A percentile compares a stretch with the other conserved stretches of the same genome.
Conservation (phyloP, 2,797 vertebrate species). For the Lacerta agilis region DNA sequence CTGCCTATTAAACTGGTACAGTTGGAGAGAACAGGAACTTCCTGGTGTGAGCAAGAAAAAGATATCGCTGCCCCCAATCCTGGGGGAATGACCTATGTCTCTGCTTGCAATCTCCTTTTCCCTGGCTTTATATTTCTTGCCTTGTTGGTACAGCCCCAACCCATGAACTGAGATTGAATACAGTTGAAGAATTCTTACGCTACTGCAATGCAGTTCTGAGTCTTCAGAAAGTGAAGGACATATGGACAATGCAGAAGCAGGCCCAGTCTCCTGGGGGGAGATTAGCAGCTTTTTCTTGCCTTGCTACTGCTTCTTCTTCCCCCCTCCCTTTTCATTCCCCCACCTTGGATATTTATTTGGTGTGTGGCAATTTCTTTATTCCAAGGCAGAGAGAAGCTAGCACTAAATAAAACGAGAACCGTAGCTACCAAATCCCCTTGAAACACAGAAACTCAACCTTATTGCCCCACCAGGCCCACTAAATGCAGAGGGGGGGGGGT, state of each 20-base stretch:
- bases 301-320: not conserved
- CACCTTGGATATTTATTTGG: not conserved
- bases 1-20: not conserved
- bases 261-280: constrained; percentile 52
- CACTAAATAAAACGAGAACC: not conserved
- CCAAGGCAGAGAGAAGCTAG: not conserved
- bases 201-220: constrained; percentile 79
- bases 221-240: constrained; percentile 73
- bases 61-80: not conserved
- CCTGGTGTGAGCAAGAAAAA: rapidly evolving
- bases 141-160: constrained; percentile 35
- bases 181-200: constrained; percentile 56
- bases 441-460: not conserved
- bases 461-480: not conserved
- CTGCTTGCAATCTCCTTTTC: not conserved
- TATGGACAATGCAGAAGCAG: constrained; percentile 71
- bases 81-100: not conserved
- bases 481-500: not conserved
- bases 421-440: not conserved
- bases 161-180: constrained; percentile 50
- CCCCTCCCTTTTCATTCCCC: not conserved
- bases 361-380: not conserved
- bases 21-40: not conserved
- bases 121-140: not conserved
- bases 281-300: not conserved